Evolutionary conservation across 2,797 vertebrate species (phyloP), one percentile per base, ranked within the genome.

Genomic region (Cichlasoma orientale): DNA sequence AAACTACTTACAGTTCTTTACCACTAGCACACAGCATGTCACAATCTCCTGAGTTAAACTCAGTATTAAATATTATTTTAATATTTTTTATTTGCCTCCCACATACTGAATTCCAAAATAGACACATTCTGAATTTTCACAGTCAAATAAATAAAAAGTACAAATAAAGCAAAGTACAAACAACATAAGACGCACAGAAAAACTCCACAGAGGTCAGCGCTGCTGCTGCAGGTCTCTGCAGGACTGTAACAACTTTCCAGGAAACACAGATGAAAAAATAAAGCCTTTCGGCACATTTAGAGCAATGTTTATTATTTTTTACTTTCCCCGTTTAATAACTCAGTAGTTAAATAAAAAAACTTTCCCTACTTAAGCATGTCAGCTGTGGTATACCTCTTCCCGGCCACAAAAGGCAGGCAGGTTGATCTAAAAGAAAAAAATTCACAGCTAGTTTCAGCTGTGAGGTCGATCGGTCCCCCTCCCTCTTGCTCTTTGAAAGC

Each of bases 81-180:
- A 29, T 13, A 29, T 68, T 57, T 31, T 6, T 19, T 68, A 66
- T 53, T 78, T 78, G 25, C 47, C 11, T 68, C 41, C 31, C 54
- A 72, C 41, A 52, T 31, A 11, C 79, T 70, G 50, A 76, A 41
- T 52, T 74, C n/a, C 10, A 27, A 73, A 69, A 47, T 18, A 44
- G 59, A 44, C 38, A 27, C 3, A 44, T 63, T 63, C 21, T 63
- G 59, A 63, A 27, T 27, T 25, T 66, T 1, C 23, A 68, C 7
- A 29, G 44, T 29, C 11, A 52, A n/a, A 52, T 27, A 68, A n/a
- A 68, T 31, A 68, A 68, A 50, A 59, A 21, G 7, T 50, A 3
- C 6, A 44, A 44, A 16, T 16, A 33, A 36, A 13, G 55, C 27
- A 25, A 25, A 50, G 1, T 56, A 57, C 77, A 25, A 50, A 68